Base-by-base conservation (phyloP, 2,888 invertebrate species). In the Harpagoxenus sublaevis region DNA sequence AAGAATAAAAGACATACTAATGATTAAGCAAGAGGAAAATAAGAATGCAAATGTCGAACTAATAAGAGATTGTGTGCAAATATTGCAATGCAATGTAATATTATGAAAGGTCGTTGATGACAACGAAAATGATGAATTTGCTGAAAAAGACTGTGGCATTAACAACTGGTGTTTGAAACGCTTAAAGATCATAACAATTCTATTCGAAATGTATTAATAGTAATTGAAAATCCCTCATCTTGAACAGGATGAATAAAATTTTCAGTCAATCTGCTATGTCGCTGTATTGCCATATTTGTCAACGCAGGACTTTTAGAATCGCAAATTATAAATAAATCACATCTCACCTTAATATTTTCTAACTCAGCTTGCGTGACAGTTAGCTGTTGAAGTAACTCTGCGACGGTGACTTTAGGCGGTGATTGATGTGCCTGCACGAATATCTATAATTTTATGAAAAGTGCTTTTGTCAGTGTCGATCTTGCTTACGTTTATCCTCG, bases 331-430 rank as follows among this genome's bases (percentile, higher is more conserved):
- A 68, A 57, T 45, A 45, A 68, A 48, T 66, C 31, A 79, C 8
- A 3, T 60, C 70, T 79, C 96, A 98, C 98, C 97, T 98, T 97
- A 94, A 98, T 97, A 95, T 98, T 98, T 95, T 98, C 98, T 95
- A 98, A 96, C 96, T 98, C 98, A 60, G 97, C 97, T 96, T 98
- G 98, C 45, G 98, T 98, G 90, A 97, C 97, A 95, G 98, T 97
- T 93, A 98, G 96, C 95, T 98, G 98, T 94, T 97, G 97, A 92
- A 98, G 96, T 92, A 98, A 96, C 95, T 98, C 98, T 92, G 98
- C 97, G 89, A 98, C 97, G 70, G 98, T 97, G 90, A 97, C 97
- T 93, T 97, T 96, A 92, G 96, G 96, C 83, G 97, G 96, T 92
- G 96, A 90, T 86, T 92, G 90, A 45, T 89, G 90, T 28, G 93